phyloP scores from a whole-genome alignment of 1,140 invertebrate genomes.

The Cotesia typhae region DNA sequence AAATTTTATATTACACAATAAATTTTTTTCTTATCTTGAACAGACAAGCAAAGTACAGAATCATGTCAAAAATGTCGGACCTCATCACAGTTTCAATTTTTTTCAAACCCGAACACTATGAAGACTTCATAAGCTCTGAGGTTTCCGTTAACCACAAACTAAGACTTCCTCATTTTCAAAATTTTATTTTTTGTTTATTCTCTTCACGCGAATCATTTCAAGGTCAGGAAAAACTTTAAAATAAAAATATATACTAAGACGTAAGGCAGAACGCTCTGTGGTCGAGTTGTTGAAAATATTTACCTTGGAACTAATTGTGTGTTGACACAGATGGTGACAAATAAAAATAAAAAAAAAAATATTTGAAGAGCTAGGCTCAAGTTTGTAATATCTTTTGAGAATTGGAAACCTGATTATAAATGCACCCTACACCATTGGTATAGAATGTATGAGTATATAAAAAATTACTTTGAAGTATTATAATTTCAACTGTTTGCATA shows the following conservation, averaged over 20 bases:
- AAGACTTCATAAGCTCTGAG: not conserved
- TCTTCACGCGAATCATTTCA: not conserved
- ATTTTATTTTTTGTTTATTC: not conserved
- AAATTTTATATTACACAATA: no score
- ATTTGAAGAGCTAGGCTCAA: not conserved
- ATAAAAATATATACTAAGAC: constrained; percentile 34
- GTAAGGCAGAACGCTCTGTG: constrained; percentile 42
- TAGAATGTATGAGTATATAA: no score
- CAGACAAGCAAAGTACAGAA: no score
- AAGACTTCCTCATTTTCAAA: not conserved
- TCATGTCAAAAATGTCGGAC: no score
- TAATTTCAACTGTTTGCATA: no score
- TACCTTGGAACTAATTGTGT: constrained; percentile 39
- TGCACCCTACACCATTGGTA: no score
- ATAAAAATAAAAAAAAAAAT: constrained; percentile 38
- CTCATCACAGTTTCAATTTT: not conserved
- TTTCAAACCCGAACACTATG: not conserved
- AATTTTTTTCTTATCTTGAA: no score
- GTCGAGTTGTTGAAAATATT: constrained; percentile 52
- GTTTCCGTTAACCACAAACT: not conserved
- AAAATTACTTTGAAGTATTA: no score
- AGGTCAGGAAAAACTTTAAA: not conserved
- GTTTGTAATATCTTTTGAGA: no score
- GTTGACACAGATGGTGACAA: constrained; percentile 40
- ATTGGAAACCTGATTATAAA: no score